Evolutionary conservation across 92 coral and sea anemone genomes (phyloP).

Genomic region (Parazoanthus atlanticus): DNA sequence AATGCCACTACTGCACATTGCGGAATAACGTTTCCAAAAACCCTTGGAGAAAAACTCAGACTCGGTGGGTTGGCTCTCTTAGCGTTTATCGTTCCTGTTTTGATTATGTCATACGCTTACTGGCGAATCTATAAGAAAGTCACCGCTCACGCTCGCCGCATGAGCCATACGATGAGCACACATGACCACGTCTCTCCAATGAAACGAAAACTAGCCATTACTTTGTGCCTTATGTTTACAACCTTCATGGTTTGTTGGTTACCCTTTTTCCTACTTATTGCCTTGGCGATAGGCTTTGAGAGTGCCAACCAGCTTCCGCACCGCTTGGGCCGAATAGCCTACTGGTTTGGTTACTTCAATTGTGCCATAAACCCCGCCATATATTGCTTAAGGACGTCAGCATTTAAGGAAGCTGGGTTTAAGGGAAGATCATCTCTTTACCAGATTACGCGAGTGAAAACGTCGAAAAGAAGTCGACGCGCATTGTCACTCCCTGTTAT

Average conservation of each 20-base stretch:
- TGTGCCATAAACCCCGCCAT: conserved; percentile 80
- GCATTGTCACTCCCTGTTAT: conserved; percentile 66
- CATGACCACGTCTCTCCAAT: conserved; percentile 44
- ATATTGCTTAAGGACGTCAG: conserved; percentile 76
- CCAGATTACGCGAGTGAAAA: conserved; percentile 8
- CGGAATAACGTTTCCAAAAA: conserved; percentile 77
- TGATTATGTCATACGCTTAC: conserved; percentile 73
- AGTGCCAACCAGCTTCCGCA: conserved; percentile 60
- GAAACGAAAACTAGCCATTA: conserved; percentile 70
- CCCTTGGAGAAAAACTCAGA: conserved; percentile 63
- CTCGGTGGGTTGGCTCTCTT: conserved; percentile 67
- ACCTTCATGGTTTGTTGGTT: conserved; percentile 83
- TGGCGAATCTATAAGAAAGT: conserved; percentile 71
- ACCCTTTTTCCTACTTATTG: conserved; percentile 75
- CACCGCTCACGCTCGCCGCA: conserved; percentile 58
- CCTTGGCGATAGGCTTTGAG: conserved; percentile 54
- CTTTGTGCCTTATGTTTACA: conserved; percentile 81
- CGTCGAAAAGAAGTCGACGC: conserved; percentile 44
- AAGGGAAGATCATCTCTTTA: conserved; percentile 52
- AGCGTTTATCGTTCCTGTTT: conserved; percentile 68
- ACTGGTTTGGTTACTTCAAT: conserved; percentile 88
- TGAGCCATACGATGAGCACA: conserved; percentile 34
- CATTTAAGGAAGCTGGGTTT: conserved; percentile 68
- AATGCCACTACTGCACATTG: conserved; percentile 85
- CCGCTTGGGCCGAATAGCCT: conserved; percentile 72